Evolutionary conservation across 2,113 vertebrate genomes (phyloP), one percentile per base, ranked within the genome.

Genomic region (Coreoperca whiteheadi): DNA sequence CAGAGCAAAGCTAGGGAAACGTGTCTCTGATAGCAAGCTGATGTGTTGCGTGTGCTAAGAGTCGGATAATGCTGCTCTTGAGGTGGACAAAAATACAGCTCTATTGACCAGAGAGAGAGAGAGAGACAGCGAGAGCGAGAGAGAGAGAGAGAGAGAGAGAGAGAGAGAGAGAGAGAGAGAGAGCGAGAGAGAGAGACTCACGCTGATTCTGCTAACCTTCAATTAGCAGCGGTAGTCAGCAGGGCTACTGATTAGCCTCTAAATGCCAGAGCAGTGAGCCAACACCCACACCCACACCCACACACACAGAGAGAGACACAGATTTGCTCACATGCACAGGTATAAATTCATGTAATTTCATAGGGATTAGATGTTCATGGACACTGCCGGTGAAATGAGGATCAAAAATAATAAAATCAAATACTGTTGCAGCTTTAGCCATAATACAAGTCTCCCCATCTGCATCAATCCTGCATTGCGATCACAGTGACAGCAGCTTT

Each of bases 181-280:
- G 69, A 51, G 85, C 28, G 57, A 50, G 68, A 74, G 79, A 63
- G 86, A 68, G 70, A 84, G 78, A 80, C 65, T 87, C 89, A 93
- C 48, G 86, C 91, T 94, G 92, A 90, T 89, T 94, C 91, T 92
- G 87, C 91, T 95, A 95, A 95, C 95, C 95, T 96, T 95, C 95
- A 96, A 95, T 95, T 95, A 96, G 94, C 83, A 90, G 94, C 92
- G 48, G 92, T 91, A 93, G 91, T 92, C 93, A 92, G 92, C 86
- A 91, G 91, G 90, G 85, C 88, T n/a, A 95, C 94, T 93, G 95
- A 96, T 95, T 94, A 92, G 84, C 77, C 73, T 88, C 86, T 93
- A 95, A 96, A 96, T 96, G 95, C 94, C 94, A 96, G 56, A 77
- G 76, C 59, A 69, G 70, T 83, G 85, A 84, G 80, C 77, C 20